These are phyloP conservation scores for Diachasmimorpha longicaudata DNA, from an alignment of 1,140 invertebrate genomes.

Conservation along the genomic window DNA sequence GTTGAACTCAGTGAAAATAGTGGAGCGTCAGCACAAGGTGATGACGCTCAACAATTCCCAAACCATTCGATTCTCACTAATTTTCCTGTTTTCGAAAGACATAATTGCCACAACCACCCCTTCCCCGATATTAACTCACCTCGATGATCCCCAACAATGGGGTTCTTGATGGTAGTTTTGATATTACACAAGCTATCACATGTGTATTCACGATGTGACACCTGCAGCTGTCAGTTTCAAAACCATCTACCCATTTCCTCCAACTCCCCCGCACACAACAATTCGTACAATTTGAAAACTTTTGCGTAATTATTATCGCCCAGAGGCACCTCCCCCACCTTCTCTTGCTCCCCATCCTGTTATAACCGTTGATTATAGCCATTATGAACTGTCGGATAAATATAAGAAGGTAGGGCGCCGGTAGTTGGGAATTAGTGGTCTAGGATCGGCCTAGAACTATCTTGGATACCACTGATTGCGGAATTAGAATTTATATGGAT, in stretches of 20 bases:
- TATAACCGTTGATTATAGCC: conserved; percentile 59
- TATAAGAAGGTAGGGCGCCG: conserved; percentile 56
- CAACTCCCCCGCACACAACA: conserved; percentile 3
- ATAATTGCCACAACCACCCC: background rate
- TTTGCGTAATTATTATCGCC: conserved; percentile 55
- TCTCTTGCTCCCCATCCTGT: conserved; percentile 30
- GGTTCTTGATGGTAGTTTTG: conserved; percentile 6
- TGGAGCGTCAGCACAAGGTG: background rate
- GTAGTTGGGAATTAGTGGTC: conserved; percentile 57
- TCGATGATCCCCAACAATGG: background rate
- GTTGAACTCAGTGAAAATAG: too few relatives aligned
- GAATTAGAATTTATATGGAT: conserved; percentile 63
- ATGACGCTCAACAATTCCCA: background rate
- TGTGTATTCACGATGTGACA: conserved; percentile 30
- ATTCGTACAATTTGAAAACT: conserved; percentile 39
- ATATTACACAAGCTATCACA: conserved; percentile 12
- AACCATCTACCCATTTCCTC: background rate
- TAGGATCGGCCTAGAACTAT: conserved; percentile 59
- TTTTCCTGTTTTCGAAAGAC: background rate
- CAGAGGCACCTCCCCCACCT: conserved; percentile 36
- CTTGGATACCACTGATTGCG: conserved; percentile 59
- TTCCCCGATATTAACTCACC: background rate
- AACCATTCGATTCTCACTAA: background rate
- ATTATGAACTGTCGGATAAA: conserved; percentile 58
- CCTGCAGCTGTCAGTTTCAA: conserved; percentile 9